Evolutionary conservation across 1,140 invertebrate genomes (phyloP).

Genomic region (Coptotermes formosanus): DNA sequence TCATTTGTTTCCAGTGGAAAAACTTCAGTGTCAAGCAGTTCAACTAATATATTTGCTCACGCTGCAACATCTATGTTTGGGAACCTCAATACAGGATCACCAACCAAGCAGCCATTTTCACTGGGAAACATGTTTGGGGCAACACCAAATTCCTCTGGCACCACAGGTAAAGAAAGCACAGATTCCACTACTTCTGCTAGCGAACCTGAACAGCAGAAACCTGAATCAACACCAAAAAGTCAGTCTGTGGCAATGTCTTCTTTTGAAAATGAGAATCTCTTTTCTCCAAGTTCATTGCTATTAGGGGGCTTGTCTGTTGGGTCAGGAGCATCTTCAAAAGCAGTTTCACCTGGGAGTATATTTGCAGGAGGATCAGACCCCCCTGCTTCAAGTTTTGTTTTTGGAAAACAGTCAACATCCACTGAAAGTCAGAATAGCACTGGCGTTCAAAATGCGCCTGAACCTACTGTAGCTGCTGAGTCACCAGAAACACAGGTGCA

Average conservation of each 20-base stretch:
- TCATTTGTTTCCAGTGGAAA: no score
- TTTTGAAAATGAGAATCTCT: not conserved
- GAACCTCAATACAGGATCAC: not conserved
- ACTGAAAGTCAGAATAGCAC: not conserved
- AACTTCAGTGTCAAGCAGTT: not conserved
- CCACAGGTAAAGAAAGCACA: not conserved
- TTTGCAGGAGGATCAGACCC: not conserved
- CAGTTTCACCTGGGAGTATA: not conserved
- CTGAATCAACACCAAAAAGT: not conserved
- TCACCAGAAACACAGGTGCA: not conserved
- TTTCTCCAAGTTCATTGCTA: not conserved
- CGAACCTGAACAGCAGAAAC: not conserved
- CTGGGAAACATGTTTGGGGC: no score
- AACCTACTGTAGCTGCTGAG: not conserved
- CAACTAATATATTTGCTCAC: not conserved
- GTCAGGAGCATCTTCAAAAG: not conserved
- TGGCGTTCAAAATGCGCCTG: not conserved
- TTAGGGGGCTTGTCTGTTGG: not conserved
- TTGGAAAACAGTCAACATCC: not conserved
- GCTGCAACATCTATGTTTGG: not conserved
- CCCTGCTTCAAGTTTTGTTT: not conserved
- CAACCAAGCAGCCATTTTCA: no score
- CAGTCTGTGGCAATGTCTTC: not conserved
- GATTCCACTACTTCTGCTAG: not conserved
- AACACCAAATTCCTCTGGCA: not conserved